Base-by-base conservation (phyloP, 1,140 invertebrate genomes). In the Drosophila paulistorum region DNA sequence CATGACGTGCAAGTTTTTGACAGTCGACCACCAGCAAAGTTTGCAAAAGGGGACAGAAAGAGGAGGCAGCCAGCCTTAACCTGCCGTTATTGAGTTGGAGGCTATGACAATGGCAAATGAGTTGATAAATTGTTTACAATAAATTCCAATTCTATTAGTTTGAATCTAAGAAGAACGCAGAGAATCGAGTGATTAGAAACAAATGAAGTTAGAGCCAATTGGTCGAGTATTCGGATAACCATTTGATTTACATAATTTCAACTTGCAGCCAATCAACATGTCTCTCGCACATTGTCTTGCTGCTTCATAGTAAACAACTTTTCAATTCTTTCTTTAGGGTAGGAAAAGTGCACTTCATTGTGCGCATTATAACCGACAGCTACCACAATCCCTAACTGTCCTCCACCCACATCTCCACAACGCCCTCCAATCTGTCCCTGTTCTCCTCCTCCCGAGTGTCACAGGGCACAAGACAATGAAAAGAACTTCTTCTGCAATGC, bases 331-430 rank as follows among this genome's bases (percentile, higher is more conserved):
- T 90, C 73, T 61, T 64, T 73, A 77, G 74, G 82, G 68, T 80
- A 78, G 80, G 90, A 89, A 82, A 84, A 90, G 81, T 91, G 81
- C 89, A 90, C 83, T 90, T 90, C 89, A 90, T 90, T 90, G 75
- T 82, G 78, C 73, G 84, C 79, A 91, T 91, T 91, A 91, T 81
- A 72, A 74, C 77, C 77, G 84, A 89, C 84, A 84, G 84, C 75
- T 71, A 26, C 65, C 69, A 67, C 73, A 20, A 45, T 65, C 62
- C 42, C 33, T 10, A 45, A 30, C 61, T 37, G 39, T 59, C 59
- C 10, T 33, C 59, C 10, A 58, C 6, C 6, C 54, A 39, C 65
- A 51, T 10, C 48, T 13, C 35, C 26, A 10, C 39, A 23, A 5
- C 10, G 48, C 17, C 30, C 30, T n/a, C n/a, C 33, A 14, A 26